phyloP scores from a whole-genome alignment of 2,888 invertebrate species.

The Heliconius ismenius region DNA sequence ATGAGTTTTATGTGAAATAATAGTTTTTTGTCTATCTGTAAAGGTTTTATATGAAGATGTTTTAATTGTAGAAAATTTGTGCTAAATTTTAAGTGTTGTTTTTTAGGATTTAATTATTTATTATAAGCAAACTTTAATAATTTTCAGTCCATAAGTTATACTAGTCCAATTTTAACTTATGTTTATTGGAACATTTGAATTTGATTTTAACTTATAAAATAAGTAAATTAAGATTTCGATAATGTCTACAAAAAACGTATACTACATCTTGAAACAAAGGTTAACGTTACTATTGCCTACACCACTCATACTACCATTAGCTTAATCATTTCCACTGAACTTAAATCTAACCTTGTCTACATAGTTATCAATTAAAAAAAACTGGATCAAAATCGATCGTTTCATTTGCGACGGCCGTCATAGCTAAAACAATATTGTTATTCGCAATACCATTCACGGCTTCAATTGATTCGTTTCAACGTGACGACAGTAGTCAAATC shows the following conservation, averaged over 20 bases:
- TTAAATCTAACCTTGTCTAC: conserved; percentile 36
- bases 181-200: too few relatives aligned
- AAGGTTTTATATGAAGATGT: too few relatives aligned
- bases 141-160: too few relatives aligned
- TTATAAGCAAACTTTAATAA: too few relatives aligned
- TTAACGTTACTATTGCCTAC: not conserved
- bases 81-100: too few relatives aligned
- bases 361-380: conserved; percentile 45
- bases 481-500: conserved; percentile 63
- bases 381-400: conserved; percentile 65
- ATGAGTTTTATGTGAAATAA: conserved; percentile 51
- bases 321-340: not conserved
- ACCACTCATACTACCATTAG: not conserved
- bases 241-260: not conserved
- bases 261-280: not conserved
- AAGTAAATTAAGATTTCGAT: not conserved
- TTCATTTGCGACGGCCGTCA: conserved; percentile 64
- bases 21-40: not conserved
- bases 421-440: conserved; percentile 63
- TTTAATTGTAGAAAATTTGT: too few relatives aligned
- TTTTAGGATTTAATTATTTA: too few relatives aligned
- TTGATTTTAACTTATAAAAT: not conserved
- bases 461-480: conserved; percentile 75
- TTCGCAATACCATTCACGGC: conserved; percentile 66
- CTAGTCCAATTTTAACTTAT: too few relatives aligned